Percentiles rank a stretch among this genome's conserved stretches.
Evolutionary conservation across 2,113 vertebrate genomes (phyloP).

Genomic region (Hydrochoerus hydrochaeris): DNA sequence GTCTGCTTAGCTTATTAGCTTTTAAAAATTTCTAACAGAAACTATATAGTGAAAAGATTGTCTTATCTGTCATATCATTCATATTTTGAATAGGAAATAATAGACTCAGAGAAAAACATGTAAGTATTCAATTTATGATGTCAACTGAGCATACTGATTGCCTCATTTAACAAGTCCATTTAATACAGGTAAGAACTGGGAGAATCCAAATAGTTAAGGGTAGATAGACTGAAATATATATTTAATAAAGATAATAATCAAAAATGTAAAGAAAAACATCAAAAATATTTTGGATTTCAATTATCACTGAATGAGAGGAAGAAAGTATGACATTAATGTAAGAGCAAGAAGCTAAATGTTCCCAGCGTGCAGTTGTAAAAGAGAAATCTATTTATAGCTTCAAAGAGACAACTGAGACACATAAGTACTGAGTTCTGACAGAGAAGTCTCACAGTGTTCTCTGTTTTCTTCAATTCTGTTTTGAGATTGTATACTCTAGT

Average conservation of each 20-base stretch:
- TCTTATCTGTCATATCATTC: neutral
- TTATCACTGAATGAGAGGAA: neutral
- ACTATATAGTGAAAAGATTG: neutral
- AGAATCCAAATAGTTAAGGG: constrained; percentile 20
- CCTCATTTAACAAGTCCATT: neutral
- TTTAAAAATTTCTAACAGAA: neutral
- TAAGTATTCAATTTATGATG: neutral
- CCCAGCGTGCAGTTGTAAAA: neutral
- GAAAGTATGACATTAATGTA: neutral
- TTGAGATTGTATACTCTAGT: neutral
- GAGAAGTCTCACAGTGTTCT: neutral
- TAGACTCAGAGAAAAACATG: neutral
- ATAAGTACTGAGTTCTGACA: neutral
- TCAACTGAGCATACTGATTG: neutral
- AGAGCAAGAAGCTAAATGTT: neutral
- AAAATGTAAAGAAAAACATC: neutral
- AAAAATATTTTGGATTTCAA: neutral
- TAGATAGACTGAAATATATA: neutral
- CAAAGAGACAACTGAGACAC: neutral
- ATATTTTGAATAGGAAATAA: neutral
- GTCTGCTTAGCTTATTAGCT: neutral
- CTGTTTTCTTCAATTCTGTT: neutral
- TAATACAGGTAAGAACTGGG: neutral
- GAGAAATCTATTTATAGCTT: neutral
- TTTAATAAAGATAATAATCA: neutral